These are phyloP conservation scores for Lasioglossum marginatum DNA, from an alignment of 2,888 invertebrate species.

Conservation along the genomic window DNA sequence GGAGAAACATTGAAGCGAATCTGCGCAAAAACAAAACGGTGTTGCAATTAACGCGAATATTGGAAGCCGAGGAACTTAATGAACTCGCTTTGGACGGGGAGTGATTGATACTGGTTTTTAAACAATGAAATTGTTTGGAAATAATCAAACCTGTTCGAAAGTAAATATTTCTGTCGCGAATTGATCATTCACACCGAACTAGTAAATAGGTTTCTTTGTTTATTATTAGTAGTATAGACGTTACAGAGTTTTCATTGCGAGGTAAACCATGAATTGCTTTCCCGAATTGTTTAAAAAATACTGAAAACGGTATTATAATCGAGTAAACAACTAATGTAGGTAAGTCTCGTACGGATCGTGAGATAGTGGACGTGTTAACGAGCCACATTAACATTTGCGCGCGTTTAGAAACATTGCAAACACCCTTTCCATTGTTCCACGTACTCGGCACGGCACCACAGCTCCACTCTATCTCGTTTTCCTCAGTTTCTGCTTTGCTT, in stretches of 20 bases:
- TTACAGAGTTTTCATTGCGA: neutral
- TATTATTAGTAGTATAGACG: neutral
- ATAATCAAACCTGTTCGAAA: neutral
- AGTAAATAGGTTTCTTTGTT: neutral
- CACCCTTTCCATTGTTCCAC: neutral
- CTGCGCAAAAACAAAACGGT: neutral
- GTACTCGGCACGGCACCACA: neutral
- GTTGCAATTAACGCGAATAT: neutral
- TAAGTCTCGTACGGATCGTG: neutral
- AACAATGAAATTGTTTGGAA: neutral
- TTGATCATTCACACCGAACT: neutral
- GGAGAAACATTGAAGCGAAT: neutral
- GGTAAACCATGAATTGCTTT: neutral
- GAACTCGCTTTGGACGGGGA: neutral
- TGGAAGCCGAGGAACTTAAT: neutral
- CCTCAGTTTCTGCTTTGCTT: slow-evolving; percentile 20
- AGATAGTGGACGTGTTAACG: neutral
- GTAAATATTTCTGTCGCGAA: neutral
- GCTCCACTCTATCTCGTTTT: slow-evolving; percentile 10
- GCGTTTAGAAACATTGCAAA: slow-evolving; percentile 11
- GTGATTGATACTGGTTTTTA: neutral
- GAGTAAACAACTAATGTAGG: neutral
- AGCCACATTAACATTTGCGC: neutral
- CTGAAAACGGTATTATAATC: neutral
- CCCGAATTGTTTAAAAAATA: neutral